Conservation (phyloP, 1,140 invertebrate genomes). For the Heliothis virescens region DNA sequence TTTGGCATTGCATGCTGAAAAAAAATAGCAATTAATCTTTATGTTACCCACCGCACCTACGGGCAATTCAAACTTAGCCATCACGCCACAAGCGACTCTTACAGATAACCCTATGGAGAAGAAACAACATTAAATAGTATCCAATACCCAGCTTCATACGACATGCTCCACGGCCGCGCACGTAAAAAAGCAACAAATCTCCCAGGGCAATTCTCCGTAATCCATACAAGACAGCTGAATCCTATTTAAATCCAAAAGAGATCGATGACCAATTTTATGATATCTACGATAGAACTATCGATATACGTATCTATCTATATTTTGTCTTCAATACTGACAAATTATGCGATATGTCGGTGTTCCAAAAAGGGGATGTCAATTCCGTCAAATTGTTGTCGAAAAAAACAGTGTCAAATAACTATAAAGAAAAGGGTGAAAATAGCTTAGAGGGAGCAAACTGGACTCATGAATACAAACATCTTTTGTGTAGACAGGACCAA, state of each 20-base stretch:
- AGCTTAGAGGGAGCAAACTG: too few species aligned
- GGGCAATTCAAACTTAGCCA: background rate
- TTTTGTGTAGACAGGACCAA: too few species aligned
- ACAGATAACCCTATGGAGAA: background rate
- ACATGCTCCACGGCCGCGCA: background rate
- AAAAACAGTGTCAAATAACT: background rate
- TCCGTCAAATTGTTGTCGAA: background rate
- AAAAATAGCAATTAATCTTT: background rate
- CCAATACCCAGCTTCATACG: background rate
- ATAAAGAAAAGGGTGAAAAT: background rate
- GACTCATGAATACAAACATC: too few species aligned
- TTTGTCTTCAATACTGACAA: background rate
- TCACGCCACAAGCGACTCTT: background rate
- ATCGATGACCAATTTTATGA: constrained; percentile 68
- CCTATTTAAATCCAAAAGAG: constrained; percentile 57
- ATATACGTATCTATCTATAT: constrained; percentile 34
- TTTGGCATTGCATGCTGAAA: too few species aligned
- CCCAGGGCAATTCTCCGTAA: constrained; percentile 64
- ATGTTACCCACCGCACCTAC: too few species aligned
- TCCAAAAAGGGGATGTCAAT: background rate
- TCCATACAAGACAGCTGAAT: constrained; percentile 70
- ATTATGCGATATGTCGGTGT: background rate
- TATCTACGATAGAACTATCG: constrained; percentile 49
- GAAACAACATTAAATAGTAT: background rate
- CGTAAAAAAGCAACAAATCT: constrained; percentile 65